Conservation (phyloP, 2,797 vertebrate genomes). For the Jordanella pulchra region DNA sequence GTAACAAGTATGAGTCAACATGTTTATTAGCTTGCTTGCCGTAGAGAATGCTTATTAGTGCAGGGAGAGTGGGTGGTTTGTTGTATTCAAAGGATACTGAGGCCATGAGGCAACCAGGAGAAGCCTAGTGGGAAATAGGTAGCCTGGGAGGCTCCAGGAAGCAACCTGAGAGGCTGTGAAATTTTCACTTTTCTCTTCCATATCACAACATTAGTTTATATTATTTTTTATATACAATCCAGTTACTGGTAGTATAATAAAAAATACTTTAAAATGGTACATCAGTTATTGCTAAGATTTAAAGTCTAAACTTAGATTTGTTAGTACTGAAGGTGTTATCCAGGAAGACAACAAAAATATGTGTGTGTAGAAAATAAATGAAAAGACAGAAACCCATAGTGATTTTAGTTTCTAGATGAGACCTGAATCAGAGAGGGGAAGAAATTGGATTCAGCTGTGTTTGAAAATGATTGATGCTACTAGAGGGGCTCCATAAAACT, state of each 20-base stretch:
- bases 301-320: not conserved
- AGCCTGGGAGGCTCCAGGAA: slow-evolving; percentile 71
- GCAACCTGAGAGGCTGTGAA: slow-evolving; percentile 60
- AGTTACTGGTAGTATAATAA: not conserved
- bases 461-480: not conserved
- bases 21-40: slow-evolving; percentile 57
- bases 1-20: slow-evolving; percentile 45
- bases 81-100: slow-evolving; percentile 45
- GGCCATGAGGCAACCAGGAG: slow-evolving; percentile 50
- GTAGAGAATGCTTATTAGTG: slow-evolving; percentile 57
- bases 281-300: not conserved
- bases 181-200: slow-evolving; percentile 38
- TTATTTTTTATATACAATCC: not conserved
- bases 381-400: not conserved
- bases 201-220: slow-evolving; percentile 32
- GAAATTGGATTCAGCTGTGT: too few species aligned
- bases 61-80: slow-evolving; percentile 32
- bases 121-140: slow-evolving; percentile 61
- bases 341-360: not conserved
- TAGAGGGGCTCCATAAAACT: not conserved
- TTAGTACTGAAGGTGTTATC: not conserved
- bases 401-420: not conserved
- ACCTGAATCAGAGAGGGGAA: too few species aligned
- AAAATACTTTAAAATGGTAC: not conserved
- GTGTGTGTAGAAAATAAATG: not conserved